These are phyloP conservation scores for Drosophila repletoides DNA, from an alignment of 1,140 invertebrate species.

Conservation along the genomic window DNA sequence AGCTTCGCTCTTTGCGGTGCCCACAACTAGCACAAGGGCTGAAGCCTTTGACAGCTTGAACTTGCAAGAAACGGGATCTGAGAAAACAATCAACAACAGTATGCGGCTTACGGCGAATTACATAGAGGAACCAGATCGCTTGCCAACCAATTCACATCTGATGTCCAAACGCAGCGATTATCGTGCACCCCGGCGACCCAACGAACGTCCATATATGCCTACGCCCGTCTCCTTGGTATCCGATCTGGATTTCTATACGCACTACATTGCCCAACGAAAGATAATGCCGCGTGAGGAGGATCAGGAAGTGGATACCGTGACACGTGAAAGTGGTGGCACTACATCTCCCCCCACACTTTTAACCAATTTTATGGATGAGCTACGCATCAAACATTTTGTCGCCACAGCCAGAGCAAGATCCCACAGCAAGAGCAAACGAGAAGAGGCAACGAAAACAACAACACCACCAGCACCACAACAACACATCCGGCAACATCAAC, in stretches of 20 bases:
- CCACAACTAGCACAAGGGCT: neutral
- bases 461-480: neutral
- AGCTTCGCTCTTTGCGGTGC: conserved; percentile 8
- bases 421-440: too few species aligned
- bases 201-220: neutral
- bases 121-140: neutral
- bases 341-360: too few species aligned
- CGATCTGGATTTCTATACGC: conserved; percentile 15
- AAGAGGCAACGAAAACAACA: too few species aligned
- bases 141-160: conserved; percentile 14
- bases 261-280: neutral
- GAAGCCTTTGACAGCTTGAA: too few species aligned
- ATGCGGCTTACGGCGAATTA: neutral
- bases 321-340: neutral
- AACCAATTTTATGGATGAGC: neutral
- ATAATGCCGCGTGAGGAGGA: neutral
- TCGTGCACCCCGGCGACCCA: neutral
- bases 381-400: neutral
- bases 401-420: too few species aligned
- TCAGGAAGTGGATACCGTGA: too few species aligned
- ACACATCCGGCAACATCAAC: neutral
- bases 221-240: conserved; percentile 10
- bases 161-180: neutral
- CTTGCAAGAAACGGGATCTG: too few species aligned
- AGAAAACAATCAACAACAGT: too few species aligned